These are phyloP conservation scores for Metellina segmentata DNA, from an alignment of 2,888 invertebrate species.

Conservation along the genomic window DNA sequence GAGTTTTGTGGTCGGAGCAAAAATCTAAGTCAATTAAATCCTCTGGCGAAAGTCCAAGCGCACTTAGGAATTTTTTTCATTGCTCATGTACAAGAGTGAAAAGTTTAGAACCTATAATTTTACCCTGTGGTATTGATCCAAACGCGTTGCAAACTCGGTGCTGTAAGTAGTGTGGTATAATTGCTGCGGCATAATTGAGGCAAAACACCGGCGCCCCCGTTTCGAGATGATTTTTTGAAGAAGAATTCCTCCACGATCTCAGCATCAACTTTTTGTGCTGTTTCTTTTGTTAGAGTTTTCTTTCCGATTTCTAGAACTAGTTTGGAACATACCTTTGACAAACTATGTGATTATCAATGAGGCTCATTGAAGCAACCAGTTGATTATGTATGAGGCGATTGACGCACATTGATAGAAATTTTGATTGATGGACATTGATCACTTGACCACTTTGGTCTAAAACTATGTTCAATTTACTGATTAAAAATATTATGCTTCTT, in stretches of 20 bases:
- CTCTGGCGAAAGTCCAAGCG: conserved; percentile 47
- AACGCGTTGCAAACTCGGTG: not conserved
- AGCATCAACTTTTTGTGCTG: too few species aligned
- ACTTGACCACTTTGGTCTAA: too few species aligned
- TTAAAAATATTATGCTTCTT: too few species aligned
- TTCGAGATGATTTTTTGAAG: not conserved
- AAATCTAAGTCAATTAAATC: conserved; percentile 61
- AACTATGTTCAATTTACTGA: too few species aligned
- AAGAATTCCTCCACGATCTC: not conserved
- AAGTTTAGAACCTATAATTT: conserved; percentile 63
- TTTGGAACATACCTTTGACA: too few species aligned
- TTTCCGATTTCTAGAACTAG: too few species aligned
- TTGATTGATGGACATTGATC: too few species aligned
- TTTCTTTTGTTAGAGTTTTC: too few species aligned
- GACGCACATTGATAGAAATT: too few species aligned
- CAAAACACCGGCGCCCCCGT: not conserved
- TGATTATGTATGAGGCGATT: too few species aligned
- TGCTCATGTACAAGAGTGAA: not conserved
- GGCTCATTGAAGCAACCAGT: too few species aligned
- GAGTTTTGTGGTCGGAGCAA: conserved; percentile 38
- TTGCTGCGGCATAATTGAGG: not conserved
- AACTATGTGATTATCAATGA: too few species aligned
- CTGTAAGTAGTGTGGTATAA: not conserved
- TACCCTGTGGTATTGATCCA: conserved; percentile 32
- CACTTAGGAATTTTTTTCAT: conserved; percentile 3